Evolutionary conservation across 92 coral and sea anemone genomes (phyloP).

Genomic region (Porites divaricata): DNA sequence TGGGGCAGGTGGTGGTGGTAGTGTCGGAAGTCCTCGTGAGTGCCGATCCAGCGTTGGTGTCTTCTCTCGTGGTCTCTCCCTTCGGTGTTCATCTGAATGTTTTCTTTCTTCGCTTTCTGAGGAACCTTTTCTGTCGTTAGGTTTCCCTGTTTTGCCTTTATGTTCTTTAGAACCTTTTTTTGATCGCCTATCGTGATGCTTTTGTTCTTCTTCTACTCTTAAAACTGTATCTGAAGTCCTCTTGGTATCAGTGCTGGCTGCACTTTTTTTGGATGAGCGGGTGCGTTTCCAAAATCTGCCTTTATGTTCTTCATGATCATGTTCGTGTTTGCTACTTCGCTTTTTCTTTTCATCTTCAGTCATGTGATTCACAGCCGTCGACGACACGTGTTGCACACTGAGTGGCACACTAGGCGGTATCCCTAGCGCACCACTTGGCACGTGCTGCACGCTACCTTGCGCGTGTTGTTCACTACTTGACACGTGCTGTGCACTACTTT

Average conservation of each 20-base stretch:
- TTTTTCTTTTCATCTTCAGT: constrained; percentile 26
- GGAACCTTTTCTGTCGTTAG: constrained; percentile 28
- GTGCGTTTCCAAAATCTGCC: constrained; percentile 58
- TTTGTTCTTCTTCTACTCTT: constrained; percentile 22
- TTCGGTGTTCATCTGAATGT: neutral
- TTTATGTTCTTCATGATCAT: constrained; percentile 53
- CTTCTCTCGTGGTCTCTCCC: constrained; percentile 39
- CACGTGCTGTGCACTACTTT: neutral
- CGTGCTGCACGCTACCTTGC: neutral
- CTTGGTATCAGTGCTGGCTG: neutral
- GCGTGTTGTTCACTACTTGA: neutral
- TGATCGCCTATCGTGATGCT: constrained; percentile 20
- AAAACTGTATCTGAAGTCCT: constrained; percentile 27
- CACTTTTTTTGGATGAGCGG: constrained; percentile 33
- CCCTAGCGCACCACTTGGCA: neutral
- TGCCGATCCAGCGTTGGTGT: constrained; percentile 32
- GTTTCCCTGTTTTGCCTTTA: constrained; percentile 10
- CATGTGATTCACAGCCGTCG: neutral
- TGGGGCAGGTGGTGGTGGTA: constrained; percentile 8
- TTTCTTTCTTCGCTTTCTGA: constrained; percentile 27
- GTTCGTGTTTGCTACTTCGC: constrained; percentile 27
- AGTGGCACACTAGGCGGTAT: neutral
- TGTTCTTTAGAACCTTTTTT: constrained; percentile 23
- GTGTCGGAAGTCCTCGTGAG: constrained; percentile 37
- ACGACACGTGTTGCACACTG: neutral